These are phyloP conservation scores for Sternarchorhynchus goeldii DNA, from an alignment of 2,797 vertebrate species.

Conservation along the genomic window DNA sequence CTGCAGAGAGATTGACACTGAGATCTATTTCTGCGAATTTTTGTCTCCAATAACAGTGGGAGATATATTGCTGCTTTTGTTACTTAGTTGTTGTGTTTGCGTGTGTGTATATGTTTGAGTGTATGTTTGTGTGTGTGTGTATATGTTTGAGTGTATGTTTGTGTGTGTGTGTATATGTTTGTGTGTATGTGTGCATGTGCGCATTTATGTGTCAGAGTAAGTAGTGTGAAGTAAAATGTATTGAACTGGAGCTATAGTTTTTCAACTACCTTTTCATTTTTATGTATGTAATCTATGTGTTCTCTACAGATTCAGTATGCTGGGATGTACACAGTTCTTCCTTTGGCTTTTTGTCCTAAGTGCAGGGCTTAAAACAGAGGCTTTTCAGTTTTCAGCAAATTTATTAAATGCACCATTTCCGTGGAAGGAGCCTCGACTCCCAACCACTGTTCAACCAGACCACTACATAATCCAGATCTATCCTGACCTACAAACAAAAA, in stretches of 20 bases:
- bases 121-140: too few relatives aligned
- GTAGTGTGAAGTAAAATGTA: neutral
- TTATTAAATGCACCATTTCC: slow-evolving; percentile 24
- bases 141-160: too few relatives aligned
- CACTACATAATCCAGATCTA: slow-evolving; percentile 42
- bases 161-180: too few relatives aligned
- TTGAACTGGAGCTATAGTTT: neutral
- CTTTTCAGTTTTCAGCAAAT: neutral
- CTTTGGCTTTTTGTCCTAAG: neutral
- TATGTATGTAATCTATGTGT: neutral
- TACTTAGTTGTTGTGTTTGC: too few relatives aligned
- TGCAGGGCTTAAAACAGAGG: neutral
- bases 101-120: too few relatives aligned
- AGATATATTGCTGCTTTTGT: too few relatives aligned
- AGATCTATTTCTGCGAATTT: neutral
- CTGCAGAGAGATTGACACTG: neutral
- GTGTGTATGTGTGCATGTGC: too few relatives aligned
- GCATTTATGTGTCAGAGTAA: neutral
- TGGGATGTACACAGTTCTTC: neutral
- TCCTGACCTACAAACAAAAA: slow-evolving; percentile 21
- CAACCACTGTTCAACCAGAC: slow-evolving; percentile 29
- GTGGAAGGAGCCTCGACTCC: slow-evolving; percentile 35
- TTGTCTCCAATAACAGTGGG: too few relatives aligned
- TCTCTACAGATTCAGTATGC: neutral
- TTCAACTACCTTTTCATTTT: neutral